phyloP scores from a whole-genome alignment of 2,113 vertebrate species.

The Rhabdomys dilectus region DNA sequence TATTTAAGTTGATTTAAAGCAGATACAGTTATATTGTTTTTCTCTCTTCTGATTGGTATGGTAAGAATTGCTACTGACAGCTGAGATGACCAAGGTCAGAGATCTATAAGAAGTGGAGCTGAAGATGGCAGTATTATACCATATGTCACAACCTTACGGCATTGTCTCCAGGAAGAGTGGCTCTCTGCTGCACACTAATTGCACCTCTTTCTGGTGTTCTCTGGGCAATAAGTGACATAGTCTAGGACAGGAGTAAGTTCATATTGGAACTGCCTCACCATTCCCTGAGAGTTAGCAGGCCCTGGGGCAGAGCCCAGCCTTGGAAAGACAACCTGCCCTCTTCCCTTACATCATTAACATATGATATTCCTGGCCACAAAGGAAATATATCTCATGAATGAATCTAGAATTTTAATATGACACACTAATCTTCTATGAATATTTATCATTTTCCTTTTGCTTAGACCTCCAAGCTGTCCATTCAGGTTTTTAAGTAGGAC shows the following conservation, averaged over 20 bases:
- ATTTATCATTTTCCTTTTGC: conserved; percentile 7
- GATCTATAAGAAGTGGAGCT: not conserved
- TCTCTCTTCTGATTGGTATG: not conserved
- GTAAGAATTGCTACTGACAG: not conserved
- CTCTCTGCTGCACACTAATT: not conserved
- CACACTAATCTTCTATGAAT: not conserved
- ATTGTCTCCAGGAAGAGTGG: not conserved
- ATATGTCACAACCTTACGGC: not conserved
- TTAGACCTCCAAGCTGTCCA: not conserved
- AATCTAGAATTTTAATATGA: not conserved
- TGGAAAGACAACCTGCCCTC: not conserved
- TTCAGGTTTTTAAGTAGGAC: not conserved
- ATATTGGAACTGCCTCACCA: not conserved
- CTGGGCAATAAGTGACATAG: not conserved
- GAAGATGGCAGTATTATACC: not conserved
- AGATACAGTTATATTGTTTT: conserved; percentile 7
- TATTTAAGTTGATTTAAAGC: conserved; percentile 20
- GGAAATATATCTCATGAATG: not conserved
- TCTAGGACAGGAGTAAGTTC: not conserved
- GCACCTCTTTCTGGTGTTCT: not conserved
- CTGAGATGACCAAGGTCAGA: not conserved
- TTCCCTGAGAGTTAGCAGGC: not conserved
- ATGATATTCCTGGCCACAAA: not conserved
- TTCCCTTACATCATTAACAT: not conserved
- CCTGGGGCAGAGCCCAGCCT: not conserved